Evolutionary conservation across 2,113 vertebrate species (phyloP).

Genomic region (Mesitornis unicolor): DNA sequence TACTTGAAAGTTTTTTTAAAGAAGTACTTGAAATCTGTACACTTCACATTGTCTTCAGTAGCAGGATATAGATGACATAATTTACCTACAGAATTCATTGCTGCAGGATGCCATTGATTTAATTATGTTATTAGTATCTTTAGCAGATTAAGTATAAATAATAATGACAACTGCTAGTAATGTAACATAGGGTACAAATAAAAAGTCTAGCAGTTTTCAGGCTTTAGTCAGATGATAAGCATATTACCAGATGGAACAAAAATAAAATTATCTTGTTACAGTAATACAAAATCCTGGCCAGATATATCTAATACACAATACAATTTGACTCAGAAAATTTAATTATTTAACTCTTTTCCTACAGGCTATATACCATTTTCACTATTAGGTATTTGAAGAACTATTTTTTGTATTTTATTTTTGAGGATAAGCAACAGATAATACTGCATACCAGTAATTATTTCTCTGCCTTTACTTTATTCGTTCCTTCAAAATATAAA

Average conservation of each 20-base stretch:
- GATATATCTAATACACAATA: neutral
- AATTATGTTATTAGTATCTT: constrained; percentile 29
- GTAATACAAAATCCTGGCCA: neutral
- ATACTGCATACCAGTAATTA: neutral
- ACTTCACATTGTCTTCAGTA: neutral
- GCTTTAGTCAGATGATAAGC: neutral
- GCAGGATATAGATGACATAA: neutral
- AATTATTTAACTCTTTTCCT: neutral
- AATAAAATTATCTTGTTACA: neutral
- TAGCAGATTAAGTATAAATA: neutral
- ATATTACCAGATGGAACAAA: neutral
- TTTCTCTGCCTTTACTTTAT: neutral
- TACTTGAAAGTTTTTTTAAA: neutral
- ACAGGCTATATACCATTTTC: neutral
- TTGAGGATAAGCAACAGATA: neutral
- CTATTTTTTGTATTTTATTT: neutral
- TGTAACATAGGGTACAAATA: neutral
- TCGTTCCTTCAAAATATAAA: neutral
- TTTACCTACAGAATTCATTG: constrained; percentile 14
- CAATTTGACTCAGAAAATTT: neutral
- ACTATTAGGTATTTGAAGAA: neutral
- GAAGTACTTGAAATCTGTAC: neutral
- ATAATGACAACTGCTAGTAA: neutral
- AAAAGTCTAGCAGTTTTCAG: constrained; percentile 1
- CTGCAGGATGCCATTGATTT: constrained; percentile 29